Evolutionary conservation across 2,113 vertebrate species (phyloP).

Genomic region (Zosterops lateralis): DNA sequence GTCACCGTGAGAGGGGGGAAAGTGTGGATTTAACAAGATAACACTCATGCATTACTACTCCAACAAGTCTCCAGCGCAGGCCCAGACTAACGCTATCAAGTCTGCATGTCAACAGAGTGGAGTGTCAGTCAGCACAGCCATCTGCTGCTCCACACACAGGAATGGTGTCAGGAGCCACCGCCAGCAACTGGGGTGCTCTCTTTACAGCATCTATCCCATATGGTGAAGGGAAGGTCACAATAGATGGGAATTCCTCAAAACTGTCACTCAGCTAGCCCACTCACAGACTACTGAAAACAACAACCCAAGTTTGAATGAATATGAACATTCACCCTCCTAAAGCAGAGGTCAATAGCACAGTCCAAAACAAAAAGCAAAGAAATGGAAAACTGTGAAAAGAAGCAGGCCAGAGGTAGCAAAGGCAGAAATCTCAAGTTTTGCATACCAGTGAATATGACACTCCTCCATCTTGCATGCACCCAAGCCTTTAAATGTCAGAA

Average conservation of each 20-base stretch:
- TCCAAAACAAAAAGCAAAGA: background rate
- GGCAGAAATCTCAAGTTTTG: background rate
- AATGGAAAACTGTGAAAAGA: background rate
- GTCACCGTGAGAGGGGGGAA: too few species aligned
- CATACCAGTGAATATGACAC: background rate
- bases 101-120: background rate
- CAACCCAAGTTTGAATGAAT: background rate
- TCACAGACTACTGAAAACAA: background rate
- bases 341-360: background rate
- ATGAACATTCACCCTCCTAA: background rate
- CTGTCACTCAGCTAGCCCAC: background rate
- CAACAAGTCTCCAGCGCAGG: accelerated
- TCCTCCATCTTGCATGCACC: background rate
- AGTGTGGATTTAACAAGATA: background rate
- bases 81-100: background rate
- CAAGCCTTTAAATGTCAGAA: background rate
- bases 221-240: background rate
- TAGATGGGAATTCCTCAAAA: background rate
- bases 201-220: background rate
- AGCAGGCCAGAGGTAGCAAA: background rate
- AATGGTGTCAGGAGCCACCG: background rate
- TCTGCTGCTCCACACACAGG: background rate
- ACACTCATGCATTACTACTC: background rate
- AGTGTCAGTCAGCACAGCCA: background rate
- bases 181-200: background rate